Evolutionary conservation across 2,888 invertebrate genomes (phyloP), one percentile per base, ranked within the genome.

Genomic region (Leuctra nigra): DNA sequence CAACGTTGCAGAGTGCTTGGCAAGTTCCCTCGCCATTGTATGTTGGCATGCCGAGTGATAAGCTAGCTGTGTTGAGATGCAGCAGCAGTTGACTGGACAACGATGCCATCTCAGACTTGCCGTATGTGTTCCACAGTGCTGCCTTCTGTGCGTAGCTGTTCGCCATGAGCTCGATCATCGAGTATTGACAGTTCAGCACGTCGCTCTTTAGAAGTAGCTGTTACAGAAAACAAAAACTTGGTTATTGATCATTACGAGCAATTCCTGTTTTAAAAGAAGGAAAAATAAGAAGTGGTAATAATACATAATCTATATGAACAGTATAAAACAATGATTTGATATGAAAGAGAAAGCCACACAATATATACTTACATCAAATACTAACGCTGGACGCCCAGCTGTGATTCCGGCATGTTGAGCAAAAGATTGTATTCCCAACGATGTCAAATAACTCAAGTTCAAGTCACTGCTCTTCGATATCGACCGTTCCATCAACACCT

Each of bases 81-180:
- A 94, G 75, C 36, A 92, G 73, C 13, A 91, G 71, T 70, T 93
- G 92, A 52, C 88, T 83, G 69, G 83, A 86, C 33, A 93, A 75
- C 0, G 86, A 85, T 0, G 87, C 84, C 81, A 92, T 85, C 70
- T 91, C 88, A 1, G 86, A 83, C 70, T 91, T 88, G 1, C 95
- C 95, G 69, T 92, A 94, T 55, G 90, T 80, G 13, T 85, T 80
- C 94, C 94, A 94, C 9, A 95, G 75, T 0, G 90, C 88, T 1
- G 91, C 84, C 63, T 89, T 86, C 71, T 91, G 85, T 0, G 88
- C 84, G 63, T 88, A 80, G 20, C 88, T 88, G 61, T 86, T 85
- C 61, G 88, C 84, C 61, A 88, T 84, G 54, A 93, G 75, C 64
- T 91, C 91, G 2, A 84, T 79, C 74, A 90, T 81, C 0, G 89